Base-by-base conservation (phyloP, 2,113 vertebrate genomes). In the Cyprinodon tularosa region DNA sequence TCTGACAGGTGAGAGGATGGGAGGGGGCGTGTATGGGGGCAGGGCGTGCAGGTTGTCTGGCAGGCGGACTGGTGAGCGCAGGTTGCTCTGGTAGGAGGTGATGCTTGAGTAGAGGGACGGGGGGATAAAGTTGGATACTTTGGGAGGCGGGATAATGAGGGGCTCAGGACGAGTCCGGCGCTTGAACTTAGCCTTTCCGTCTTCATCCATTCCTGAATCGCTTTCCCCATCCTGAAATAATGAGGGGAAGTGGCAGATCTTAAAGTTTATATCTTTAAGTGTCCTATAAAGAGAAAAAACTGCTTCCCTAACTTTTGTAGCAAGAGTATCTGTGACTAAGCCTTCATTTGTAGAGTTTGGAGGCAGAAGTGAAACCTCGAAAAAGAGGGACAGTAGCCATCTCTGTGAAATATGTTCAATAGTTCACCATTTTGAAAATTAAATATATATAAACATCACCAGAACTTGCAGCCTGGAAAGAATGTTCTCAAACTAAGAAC, bases 21-120 rank as follows among this genome's bases (percentile, higher is more conserved):
- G 98, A 0, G 98, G 98, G 0, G 98, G 98, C 0, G 98, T 99
- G 89, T 99, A 99, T 4, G 98, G 98, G 10, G 98, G 98, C 84
- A 97, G 82, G 72, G 93, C 88, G 61, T 97, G 94, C 4, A 95
- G 94, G 84, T 97, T 94, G 74, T 99, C 98, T 0, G 95, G 94
- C n/a, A 97, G 89, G 65, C 97, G 96, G 11, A 99, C 93, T 0
- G 98, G 98, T 0, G 98, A 99, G 48, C 98, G 95, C 62, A 99
- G 93, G 90, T 99, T 97, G 89, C 97, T 99, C 93, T 98, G 98
- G 91, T 97, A 99, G 0, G 96, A 89, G 10, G 96, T 95, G 91
- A 99, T 97, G 91, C 92, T 96, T 89, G 98, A 95, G 94, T 99
- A 99, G 68, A 97, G 86, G 0, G 97, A 95, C 0, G 98, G 96